A percentile compares a stretch with the other conserved stretches of the same genome.
phyloP scores from a whole-genome alignment of 2,113 vertebrate species.

The Salvator merianae region DNA sequence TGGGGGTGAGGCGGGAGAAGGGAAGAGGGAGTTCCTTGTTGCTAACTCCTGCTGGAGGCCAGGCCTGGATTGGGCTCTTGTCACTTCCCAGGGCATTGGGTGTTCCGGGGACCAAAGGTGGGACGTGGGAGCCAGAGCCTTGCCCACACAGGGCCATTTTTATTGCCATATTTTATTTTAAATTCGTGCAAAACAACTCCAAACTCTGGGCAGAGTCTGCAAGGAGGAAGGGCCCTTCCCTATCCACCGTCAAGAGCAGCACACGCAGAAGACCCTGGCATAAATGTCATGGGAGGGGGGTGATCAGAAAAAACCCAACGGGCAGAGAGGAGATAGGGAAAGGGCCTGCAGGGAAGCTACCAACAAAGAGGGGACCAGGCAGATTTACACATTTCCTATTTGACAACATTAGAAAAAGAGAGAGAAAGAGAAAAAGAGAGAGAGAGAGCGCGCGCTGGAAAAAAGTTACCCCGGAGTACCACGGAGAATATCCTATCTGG shows the following conservation, averaged over 20 bases:
- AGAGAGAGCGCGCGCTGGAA: conserved; percentile 57
- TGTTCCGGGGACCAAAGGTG: background rate
- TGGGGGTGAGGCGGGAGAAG: background rate
- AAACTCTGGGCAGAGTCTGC: conserved; percentile 61
- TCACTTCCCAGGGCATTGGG: background rate
- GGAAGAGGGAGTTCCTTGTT: background rate
- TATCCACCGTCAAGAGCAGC: conserved; percentile 23
- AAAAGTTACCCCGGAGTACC: conserved; percentile 62
- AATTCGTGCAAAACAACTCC: conserved; percentile 76
- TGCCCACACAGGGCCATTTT: conserved; percentile 63
- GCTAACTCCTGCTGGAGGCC: conserved; percentile 4
- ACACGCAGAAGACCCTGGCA: conserved; percentile 38
- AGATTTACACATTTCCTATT: conserved; percentile 75
- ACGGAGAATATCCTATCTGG: conserved; percentile 32
- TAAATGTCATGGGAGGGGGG: conserved; percentile 37
- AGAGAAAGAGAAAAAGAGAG: conserved; percentile 41
- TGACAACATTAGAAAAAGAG: conserved; percentile 69
- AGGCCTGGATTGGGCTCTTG: conserved; percentile 1
- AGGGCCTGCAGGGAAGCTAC: conserved; percentile 64
- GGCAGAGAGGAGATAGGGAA: conserved; percentile 25
- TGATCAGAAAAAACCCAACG: conserved; percentile 37
- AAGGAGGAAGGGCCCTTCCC: conserved; percentile 36
- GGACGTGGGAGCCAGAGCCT: conserved; percentile 61
- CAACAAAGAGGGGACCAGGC: conserved; percentile 64
- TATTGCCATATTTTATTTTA: conserved; percentile 78